Percentiles rank a stretch among this genome's conserved stretches.
Evolutionary conservation across 2,888 invertebrate genomes (phyloP).

Genomic region (Pandemis corylana): DNA sequence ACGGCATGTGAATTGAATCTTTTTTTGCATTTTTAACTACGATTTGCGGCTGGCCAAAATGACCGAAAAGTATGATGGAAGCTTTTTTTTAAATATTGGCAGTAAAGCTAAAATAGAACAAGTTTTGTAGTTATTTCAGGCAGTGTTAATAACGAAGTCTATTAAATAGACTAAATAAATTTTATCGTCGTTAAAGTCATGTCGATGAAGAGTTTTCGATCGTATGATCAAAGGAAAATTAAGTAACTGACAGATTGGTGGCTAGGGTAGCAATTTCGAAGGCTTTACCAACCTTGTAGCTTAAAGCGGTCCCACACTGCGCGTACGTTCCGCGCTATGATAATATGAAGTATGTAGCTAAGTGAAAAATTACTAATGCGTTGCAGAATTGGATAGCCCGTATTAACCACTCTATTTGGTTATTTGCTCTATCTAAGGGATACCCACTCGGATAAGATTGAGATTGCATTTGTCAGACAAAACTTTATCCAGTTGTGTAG

Average conservation of each 20-base stretch:
- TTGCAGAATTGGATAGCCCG: too few species aligned
- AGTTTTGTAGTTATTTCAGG: too few species aligned
- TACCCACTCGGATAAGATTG: not conserved
- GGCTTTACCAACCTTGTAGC: not conserved
- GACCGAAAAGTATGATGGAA: not conserved
- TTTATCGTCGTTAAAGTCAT: not conserved
- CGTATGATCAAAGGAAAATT: not conserved
- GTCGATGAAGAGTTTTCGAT: not conserved
- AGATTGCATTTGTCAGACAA: not conserved
- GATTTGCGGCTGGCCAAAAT: not conserved
- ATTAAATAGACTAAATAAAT: too few species aligned
- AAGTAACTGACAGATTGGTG: not conserved
- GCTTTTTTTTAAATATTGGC: not conserved
- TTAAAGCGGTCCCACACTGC: not conserved
- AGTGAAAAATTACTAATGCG: too few species aligned
- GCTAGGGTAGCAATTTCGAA: not conserved
- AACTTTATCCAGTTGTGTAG: not conserved
- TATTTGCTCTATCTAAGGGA: not conserved
- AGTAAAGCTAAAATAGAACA: too few species aligned
- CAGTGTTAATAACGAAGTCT: not conserved
- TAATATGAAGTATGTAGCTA: not conserved
- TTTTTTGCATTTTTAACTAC: slow-evolving; percentile 26
- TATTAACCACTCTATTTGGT: not conserved
- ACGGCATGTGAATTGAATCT: slow-evolving; percentile 24
- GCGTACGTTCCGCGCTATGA: not conserved